Evolutionary conservation across 2,113 vertebrate species (phyloP).

Genomic region (Scomber scombrus): DNA sequence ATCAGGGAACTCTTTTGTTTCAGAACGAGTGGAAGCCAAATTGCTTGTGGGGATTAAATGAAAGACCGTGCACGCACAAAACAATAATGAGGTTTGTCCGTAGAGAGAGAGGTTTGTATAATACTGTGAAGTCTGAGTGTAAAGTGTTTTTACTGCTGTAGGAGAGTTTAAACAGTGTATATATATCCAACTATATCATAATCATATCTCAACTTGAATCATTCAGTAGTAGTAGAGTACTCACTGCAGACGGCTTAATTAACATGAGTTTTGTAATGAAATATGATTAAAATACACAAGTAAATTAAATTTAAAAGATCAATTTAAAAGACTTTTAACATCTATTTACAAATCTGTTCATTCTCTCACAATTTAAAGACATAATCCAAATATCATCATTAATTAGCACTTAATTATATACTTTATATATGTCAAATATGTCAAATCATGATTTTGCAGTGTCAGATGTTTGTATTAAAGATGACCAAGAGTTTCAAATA

Average conservation of each 20-base stretch:
- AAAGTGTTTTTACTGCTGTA: background rate
- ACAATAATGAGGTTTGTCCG: constrained; percentile 45
- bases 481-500: too few species aligned
- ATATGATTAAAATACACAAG: too few species aligned
- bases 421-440: too few species aligned
- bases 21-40: constrained; percentile 1
- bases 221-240: background rate
- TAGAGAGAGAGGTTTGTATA: constrained; percentile 39
- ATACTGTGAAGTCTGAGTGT: background rate
- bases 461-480: too few species aligned
- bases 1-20: constrained; percentile 18
- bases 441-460: too few species aligned
- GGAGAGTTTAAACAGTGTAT: background rate
- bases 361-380: too few species aligned
- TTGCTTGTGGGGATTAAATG: constrained; percentile 48
- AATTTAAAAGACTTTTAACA: too few species aligned
- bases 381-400: too few species aligned
- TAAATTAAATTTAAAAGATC: too few species aligned
- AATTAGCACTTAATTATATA: too few species aligned
- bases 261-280: background rate
- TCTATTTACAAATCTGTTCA: too few species aligned
- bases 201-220: background rate
- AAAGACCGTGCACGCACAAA: constrained; percentile 30
- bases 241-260: background rate
- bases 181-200: background rate